These are phyloP conservation scores for Cryptocephalus primarius DNA, from an alignment of 2,888 invertebrate genomes.

Conservation along the genomic window DNA sequence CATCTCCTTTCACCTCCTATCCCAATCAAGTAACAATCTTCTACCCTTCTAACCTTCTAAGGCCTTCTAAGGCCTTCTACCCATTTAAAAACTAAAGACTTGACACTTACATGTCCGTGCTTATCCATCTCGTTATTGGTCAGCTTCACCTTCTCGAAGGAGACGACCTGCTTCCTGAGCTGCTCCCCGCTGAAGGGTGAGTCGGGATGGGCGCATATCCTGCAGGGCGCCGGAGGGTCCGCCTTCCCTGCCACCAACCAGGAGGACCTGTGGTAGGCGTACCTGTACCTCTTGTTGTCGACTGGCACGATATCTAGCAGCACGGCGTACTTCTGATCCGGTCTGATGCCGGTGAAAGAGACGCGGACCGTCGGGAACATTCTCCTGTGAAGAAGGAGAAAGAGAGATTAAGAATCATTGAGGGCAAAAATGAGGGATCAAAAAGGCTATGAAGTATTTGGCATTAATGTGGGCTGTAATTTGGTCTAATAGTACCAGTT, in stretches of 20 bases:
- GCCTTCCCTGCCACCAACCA: constrained; percentile 98
- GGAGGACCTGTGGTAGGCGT: constrained; percentile 96
- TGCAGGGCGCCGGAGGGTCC: constrained; percentile 87
- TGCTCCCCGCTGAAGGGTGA: constrained; percentile 93
- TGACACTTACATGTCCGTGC: constrained; percentile 74
- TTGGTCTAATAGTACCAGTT: too few species aligned
- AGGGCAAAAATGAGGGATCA: too few species aligned
- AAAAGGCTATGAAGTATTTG: too few species aligned
- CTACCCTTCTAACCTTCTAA: too few species aligned
- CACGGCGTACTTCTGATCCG: constrained; percentile 81
- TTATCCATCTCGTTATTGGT: constrained; percentile 98
- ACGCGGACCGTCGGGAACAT: constrained; percentile 98
- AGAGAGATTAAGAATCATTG: neutral
- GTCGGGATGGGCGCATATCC: constrained; percentile 94
- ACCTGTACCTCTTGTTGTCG: constrained; percentile 91
- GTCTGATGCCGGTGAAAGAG: constrained; percentile 76
- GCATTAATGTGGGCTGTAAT: too few species aligned
- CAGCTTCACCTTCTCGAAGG: constrained; percentile 96
- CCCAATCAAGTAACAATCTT: too few species aligned
- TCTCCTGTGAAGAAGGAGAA: constrained; percentile 52
- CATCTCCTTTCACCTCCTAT: too few species aligned
- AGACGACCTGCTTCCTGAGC: constrained; percentile 90
- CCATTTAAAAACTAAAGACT: too few species aligned
- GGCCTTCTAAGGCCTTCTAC: too few species aligned
- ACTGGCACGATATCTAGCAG: constrained; percentile 94